These are phyloP conservation scores for Tubulanus polymorphus DNA, from an alignment of 2,888 invertebrate species.

Conservation along the genomic window DNA sequence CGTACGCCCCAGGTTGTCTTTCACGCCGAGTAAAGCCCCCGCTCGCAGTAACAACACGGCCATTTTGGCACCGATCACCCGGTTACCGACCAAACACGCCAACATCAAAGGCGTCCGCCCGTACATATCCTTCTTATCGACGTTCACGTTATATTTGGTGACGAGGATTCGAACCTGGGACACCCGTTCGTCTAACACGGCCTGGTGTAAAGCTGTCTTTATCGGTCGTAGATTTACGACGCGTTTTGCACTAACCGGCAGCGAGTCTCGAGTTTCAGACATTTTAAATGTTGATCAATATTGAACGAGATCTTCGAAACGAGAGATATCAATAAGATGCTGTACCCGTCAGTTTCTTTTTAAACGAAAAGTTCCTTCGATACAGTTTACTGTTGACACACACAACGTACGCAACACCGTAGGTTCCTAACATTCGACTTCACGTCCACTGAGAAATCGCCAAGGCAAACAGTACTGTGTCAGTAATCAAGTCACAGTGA, in stretches of 20 bases:
- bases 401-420: no score
- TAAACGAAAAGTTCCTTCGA: no score
- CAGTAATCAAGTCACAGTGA: no score
- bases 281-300: not conserved
- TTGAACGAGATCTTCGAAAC: no score
- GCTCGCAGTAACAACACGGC: conserved; percentile 36
- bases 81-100: conserved; percentile 40
- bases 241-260: not conserved
- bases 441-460: no score
- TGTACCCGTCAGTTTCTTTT: no score
- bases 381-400: no score
- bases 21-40: conserved; percentile 33
- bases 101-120: conserved; percentile 49
- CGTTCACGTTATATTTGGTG: conserved; percentile 36
- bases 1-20: conserved; percentile 43
- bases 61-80: conserved; percentile 40
- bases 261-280: no score
- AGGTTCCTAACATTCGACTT: no score
- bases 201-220: conserved; percentile 51
- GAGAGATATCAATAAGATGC: no score
- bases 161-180: conserved; percentile 49
- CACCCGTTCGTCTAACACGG: conserved; percentile 44
- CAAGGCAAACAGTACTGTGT: no score
- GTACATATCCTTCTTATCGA: conserved; percentile 43
- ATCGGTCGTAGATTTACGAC: conserved; percentile 28